Conservation (phyloP, 1,140 invertebrate species). For the Ditylenchus dipsaci region DNA sequence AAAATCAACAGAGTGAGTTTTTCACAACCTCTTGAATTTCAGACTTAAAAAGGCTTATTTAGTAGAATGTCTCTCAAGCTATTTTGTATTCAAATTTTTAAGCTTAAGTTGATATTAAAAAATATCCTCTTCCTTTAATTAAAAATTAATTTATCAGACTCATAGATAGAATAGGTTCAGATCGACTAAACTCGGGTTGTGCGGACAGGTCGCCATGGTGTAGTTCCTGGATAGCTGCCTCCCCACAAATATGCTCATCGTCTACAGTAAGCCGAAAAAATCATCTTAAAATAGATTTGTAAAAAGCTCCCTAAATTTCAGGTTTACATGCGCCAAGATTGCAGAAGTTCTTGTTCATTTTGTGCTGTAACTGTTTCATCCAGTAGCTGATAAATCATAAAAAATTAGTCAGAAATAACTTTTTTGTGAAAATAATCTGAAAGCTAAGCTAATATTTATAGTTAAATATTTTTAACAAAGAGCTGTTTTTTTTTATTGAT, state of each 20-base stretch:
- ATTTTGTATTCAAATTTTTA: conserved; percentile 14
- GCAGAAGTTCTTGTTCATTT: conserved; percentile 29
- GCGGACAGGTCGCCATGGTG: conserved; percentile 47
- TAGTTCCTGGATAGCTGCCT: conserved; percentile 35
- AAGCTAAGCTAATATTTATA: no score
- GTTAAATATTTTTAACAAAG: no score
- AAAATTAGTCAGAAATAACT: no score
- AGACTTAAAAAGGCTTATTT: no score
- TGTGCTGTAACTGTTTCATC: no score
- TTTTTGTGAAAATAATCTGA: no score
- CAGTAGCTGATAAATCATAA: no score
- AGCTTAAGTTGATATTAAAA: neutral
- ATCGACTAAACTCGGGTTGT: conserved; percentile 20
- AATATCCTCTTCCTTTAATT: no score
- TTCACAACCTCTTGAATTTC: neutral
- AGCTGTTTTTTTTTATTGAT: no score
- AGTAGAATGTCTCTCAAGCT: no score
- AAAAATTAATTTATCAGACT: neutral
- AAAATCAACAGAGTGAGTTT: conserved; percentile 20
- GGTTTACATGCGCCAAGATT: conserved; percentile 51
- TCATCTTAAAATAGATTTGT: no score
- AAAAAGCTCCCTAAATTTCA: no score
- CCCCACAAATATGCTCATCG: conserved; percentile 39
- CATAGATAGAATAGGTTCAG: neutral
- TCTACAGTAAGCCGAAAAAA: conserved; percentile 28